Evolutionary conservation across 64 coral and sea anemone genomes (phyloP), one percentile per base, ranked within the genome.

Genomic region (Acropora tenuis): DNA sequence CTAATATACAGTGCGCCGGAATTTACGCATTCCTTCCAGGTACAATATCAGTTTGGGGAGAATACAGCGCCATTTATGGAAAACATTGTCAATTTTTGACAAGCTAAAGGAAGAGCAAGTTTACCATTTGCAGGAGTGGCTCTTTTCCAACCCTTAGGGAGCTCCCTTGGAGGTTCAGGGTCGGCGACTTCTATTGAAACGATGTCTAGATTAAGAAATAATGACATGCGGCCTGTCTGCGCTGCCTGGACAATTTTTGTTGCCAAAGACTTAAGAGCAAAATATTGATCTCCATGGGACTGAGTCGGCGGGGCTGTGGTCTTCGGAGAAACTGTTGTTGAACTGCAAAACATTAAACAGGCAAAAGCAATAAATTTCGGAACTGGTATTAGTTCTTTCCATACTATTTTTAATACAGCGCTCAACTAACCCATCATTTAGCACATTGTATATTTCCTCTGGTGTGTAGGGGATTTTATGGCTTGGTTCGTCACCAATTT

Each of bases 171-270:
- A 13, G 87, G 87, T 71, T 94, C 92, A 46, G 92, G 92, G 78
- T 94, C 87, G 6, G 85, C 75, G 8, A 94, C 92, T 19, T 77
- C 80, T 49, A 94, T 65, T n/a, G 87, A 94, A 76, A 78, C 13
- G 8, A 94, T 88, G 80, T 94, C 92, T 18, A 94, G 72, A 66
- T 85, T 76, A 41, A 94, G 47, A 3, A 69, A 59, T 6, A 41
- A 69, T n/a, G 87, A 53, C 87, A 94, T 94, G 69, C n/a, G 86
- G 12, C 84, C 78, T 57, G 92, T 94, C 68, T 94, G 92, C 40
- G 92, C 92, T 58, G 47, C 78, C 61, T 84, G 55, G 6, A 94
- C 92, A 83, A 75, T 73, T 78, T 78, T 77, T 45, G 78, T 49
- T 2, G 92, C 87, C 40, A 94, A 66, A 13, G 73, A 72, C 43